phyloP scores from a whole-genome alignment of 2,888 invertebrate genomes.

The Drosophila trichaetosa region DNA sequence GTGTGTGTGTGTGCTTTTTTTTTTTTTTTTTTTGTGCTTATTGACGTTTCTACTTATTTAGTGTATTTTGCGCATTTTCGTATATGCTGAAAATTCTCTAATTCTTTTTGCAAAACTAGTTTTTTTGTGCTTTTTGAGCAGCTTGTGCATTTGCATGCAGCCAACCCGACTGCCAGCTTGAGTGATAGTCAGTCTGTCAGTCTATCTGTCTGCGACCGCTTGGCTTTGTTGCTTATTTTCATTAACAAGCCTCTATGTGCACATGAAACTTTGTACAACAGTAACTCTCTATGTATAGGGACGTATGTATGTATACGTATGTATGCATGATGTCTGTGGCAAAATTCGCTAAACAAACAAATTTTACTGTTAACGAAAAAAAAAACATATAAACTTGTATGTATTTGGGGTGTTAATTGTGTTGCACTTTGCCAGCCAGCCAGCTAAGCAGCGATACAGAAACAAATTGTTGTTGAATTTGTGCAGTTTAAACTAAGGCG shows the following conservation, averaged over 20 bases:
- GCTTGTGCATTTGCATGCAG: slow-evolving; percentile 59
- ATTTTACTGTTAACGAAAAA: slow-evolving; percentile 75
- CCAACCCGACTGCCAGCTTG: slow-evolving; percentile 46
- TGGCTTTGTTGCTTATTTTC: slow-evolving; percentile 79
- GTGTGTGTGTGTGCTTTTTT: slow-evolving; percentile 3
- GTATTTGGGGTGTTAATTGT: slow-evolving; percentile 78
- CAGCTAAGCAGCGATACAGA: slow-evolving; percentile 23
- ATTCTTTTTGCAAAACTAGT: slow-evolving; percentile 62
- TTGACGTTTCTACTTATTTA: slow-evolving; percentile 79
- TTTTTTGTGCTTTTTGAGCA: slow-evolving; percentile 32
- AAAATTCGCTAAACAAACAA: slow-evolving; percentile 77
- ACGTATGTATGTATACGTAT: background rate
- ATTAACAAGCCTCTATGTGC: slow-evolving; percentile 75
- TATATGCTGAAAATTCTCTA: slow-evolving; percentile 69
- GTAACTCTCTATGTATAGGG: slow-evolving; percentile 57
- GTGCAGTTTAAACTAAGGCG: slow-evolving; percentile 57
- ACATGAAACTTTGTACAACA: slow-evolving; percentile 68
- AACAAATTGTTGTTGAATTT: slow-evolving; percentile 38
- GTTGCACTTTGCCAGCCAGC: slow-evolving; percentile 71
- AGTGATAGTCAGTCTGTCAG: slow-evolving; percentile 11
- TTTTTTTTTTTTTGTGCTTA: slow-evolving; percentile 48
- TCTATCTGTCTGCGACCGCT: slow-evolving; percentile 58
- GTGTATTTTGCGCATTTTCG: slow-evolving; percentile 80
- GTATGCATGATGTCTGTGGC: slow-evolving; percentile 41
- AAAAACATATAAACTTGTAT: slow-evolving; percentile 36